Evolutionary conservation across 2,113 vertebrate species (phyloP).

Genomic region (Lanius collurio): DNA sequence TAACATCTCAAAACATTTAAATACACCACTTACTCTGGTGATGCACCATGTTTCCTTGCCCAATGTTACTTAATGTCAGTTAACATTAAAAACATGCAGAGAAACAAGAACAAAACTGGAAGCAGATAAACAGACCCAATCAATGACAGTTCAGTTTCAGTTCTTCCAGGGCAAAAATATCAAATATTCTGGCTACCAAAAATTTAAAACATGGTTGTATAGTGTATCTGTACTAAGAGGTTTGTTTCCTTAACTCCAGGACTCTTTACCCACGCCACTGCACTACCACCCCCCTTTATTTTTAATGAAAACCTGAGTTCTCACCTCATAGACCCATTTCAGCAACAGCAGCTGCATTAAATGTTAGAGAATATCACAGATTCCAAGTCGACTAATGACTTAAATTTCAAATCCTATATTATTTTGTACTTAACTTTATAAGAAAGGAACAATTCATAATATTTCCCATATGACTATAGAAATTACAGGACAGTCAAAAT

Average conservation of each 20-base stretch:
- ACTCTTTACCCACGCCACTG: accelerated
- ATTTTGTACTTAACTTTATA: neutral
- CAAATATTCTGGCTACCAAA: neutral
- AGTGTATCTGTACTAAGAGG: neutral
- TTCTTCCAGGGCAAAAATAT: neutral
- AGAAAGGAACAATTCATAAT: neutral
- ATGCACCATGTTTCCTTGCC: neutral
- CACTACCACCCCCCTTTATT: neutral
- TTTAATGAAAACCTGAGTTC: neutral
- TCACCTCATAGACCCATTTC: neutral
- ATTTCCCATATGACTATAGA: neutral
- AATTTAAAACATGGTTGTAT: neutral
- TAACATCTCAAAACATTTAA: neutral
- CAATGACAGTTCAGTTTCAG: neutral
- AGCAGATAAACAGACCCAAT: neutral
- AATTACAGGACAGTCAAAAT: neutral
- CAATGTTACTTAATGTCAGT: neutral
- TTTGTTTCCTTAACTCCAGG: neutral
- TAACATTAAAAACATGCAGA: neutral
- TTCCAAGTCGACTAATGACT: neutral
- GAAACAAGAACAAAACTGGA: neutral
- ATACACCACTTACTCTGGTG: neutral
- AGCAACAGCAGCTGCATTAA: neutral
- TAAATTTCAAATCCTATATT: neutral
- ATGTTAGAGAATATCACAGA: neutral